Evolutionary conservation across 2,113 vertebrate genomes (phyloP).

Genomic region (Rana temporaria): DNA sequence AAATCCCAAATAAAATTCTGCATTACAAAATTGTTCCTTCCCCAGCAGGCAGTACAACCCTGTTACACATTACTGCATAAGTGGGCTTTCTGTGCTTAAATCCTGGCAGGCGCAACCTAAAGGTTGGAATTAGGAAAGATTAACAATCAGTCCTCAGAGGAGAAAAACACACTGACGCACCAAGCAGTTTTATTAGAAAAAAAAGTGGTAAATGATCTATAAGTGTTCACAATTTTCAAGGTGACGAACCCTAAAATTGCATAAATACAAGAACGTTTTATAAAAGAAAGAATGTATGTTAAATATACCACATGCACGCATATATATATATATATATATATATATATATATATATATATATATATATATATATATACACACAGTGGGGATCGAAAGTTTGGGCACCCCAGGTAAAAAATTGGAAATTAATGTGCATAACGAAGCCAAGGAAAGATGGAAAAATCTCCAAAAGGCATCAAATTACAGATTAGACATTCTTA

Average conservation of each 20-base stretch:
- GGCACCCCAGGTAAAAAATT: too few relatives aligned
- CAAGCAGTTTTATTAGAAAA: conserved; percentile 20
- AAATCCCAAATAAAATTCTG: conserved; percentile 39
- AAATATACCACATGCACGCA: background rate
- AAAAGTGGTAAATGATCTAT: background rate
- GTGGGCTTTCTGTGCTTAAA: conserved; percentile 35
- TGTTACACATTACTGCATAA: conserved; percentile 42
- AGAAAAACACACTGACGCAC: conserved; percentile 19
- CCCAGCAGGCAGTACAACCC: conserved; percentile 25
- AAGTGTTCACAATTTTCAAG: background rate
- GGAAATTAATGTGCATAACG: too few relatives aligned
- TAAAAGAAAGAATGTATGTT: too few relatives aligned
- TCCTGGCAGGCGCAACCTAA: conserved; percentile 26
- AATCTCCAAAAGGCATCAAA: too few relatives aligned
- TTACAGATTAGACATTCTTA: too few relatives aligned
- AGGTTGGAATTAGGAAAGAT: conserved; percentile 41
- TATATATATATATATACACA: too few relatives aligned
- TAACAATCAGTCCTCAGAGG: conserved; percentile 34
- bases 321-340: background rate
- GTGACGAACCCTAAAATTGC: background rate
- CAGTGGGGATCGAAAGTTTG: too few relatives aligned
- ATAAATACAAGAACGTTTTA: too few relatives aligned
- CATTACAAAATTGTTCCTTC: conserved; percentile 46
- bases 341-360: too few relatives aligned
- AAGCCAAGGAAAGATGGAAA: too few relatives aligned